A percentile compares a stretch with the other conserved stretches of the same genome.
These are phyloP conservation scores for Oligia latruncula DNA, from an alignment of 2,888 invertebrate genomes.

Conservation along the genomic window DNA sequence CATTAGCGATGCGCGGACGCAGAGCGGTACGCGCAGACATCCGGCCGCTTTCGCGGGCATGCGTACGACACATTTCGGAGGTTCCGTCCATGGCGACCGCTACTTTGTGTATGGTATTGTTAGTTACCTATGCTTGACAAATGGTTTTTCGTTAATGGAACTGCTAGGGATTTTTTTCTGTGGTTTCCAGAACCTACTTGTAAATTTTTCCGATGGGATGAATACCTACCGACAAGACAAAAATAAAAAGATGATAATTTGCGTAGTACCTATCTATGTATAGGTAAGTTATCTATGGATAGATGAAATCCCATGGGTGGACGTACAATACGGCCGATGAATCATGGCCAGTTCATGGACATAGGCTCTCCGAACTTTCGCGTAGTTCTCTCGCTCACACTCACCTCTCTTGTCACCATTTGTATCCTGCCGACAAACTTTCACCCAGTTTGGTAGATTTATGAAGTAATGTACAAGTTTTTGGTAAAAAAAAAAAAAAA, in stretches of 20 bases:
- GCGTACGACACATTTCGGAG: constrained; percentile 58
- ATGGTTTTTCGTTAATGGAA: background rate
- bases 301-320: background rate
- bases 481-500: too few relatives aligned
- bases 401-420: background rate
- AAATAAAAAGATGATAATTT: background rate
- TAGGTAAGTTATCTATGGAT: too few relatives aligned
- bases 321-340: background rate
- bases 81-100: constrained; percentile 38
- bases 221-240: background rate
- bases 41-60: constrained; percentile 82
- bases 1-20: constrained; percentile 83
- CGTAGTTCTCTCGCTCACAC: background rate
- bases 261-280: too few relatives aligned
- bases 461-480: too few relatives aligned
- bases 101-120: constrained; percentile 10
- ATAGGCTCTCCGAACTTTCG: background rate
- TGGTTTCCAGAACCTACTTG: background rate
- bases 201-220: background rate
- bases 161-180: background rate
- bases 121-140: background rate
- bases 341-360: background rate
- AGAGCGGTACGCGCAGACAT: constrained; percentile 84
- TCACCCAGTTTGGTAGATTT: too few relatives aligned
- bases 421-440: too few relatives aligned